These are phyloP conservation scores for Trichacis sp. DNA, from an alignment of 2,888 invertebrate genomes.

Conservation along the genomic window DNA sequence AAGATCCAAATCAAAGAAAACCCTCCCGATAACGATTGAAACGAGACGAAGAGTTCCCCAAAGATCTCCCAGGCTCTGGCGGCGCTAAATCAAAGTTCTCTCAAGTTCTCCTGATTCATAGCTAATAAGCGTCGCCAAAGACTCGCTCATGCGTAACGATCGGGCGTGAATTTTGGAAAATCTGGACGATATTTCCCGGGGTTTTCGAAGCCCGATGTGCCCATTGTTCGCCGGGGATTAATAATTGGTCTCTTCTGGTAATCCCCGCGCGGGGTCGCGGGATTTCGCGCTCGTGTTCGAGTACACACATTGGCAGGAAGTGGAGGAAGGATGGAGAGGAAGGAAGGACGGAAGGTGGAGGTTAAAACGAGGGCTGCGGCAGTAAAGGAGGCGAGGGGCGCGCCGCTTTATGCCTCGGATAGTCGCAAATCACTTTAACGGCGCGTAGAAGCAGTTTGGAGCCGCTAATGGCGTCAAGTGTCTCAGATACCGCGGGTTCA, in stretches of 20 bases:
- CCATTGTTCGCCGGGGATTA: conserved; percentile 51
- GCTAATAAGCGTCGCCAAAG: not conserved
- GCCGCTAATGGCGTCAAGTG: conserved; percentile 68
- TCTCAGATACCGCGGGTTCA: conserved; percentile 62
- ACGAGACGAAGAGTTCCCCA: too few relatives aligned
- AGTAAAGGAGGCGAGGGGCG: conserved; percentile 12
- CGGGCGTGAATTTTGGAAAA: conserved; percentile 13
- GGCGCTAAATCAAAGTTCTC: not conserved
- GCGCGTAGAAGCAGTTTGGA: conserved; percentile 64
- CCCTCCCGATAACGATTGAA: too few relatives aligned
- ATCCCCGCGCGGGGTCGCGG: conserved; percentile 40
- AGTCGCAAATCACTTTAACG: conserved; percentile 68
- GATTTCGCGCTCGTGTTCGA: conserved; percentile 37
- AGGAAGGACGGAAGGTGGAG: conserved; percentile 10
- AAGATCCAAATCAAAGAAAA: too few relatives aligned
- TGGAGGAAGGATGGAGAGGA: conserved; percentile 7
- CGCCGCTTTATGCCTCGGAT: conserved; percentile 53
- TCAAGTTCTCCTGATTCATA: not conserved
- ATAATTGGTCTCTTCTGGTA: conserved; percentile 54
- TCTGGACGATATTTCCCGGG: conserved; percentile 28
- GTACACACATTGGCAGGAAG: conserved; percentile 19
- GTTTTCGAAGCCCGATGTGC: conserved; percentile 36
- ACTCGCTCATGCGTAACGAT: not conserved
- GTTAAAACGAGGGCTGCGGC: not conserved
- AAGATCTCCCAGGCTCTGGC: too few relatives aligned